Conservation (phyloP, 2,888 invertebrate genomes). For the Phengaris alcon region DNA sequence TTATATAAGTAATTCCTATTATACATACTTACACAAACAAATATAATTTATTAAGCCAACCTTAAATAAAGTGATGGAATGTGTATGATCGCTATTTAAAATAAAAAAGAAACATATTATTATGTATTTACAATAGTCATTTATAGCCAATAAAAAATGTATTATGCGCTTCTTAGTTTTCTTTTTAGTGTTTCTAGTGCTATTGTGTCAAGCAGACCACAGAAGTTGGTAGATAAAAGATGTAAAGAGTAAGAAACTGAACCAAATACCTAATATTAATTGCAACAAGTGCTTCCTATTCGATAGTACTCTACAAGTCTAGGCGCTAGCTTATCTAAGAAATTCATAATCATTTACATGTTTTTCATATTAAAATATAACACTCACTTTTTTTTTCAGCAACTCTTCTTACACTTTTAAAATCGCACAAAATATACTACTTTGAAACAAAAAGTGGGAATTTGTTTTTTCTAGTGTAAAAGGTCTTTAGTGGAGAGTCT, state of each 20-base stretch:
- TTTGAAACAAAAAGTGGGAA: neutral
- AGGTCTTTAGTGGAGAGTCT: slow-evolving; percentile 55
- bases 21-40: no score
- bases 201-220: neutral
- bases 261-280: neutral
- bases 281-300: neutral
- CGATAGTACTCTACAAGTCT: neutral
- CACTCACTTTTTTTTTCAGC: neutral
- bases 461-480: slow-evolving; percentile 33
- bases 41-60: no score
- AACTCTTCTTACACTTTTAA: neutral
- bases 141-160: neutral
- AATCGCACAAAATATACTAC: slow-evolving; percentile 7
- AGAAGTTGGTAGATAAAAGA: neutral
- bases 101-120: neutral
- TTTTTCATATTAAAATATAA: neutral
- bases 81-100: neutral
- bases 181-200: neutral
- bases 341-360: neutral
- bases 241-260: neutral
- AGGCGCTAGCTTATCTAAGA: neutral
- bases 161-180: neutral
- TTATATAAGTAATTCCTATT: no score
- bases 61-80: no score
- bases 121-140: neutral